Percentiles rank a stretch among this genome's conserved stretches.
phyloP scores from a whole-genome alignment of 2,113 vertebrate genomes.

The Oophaga pumilio region DNA sequence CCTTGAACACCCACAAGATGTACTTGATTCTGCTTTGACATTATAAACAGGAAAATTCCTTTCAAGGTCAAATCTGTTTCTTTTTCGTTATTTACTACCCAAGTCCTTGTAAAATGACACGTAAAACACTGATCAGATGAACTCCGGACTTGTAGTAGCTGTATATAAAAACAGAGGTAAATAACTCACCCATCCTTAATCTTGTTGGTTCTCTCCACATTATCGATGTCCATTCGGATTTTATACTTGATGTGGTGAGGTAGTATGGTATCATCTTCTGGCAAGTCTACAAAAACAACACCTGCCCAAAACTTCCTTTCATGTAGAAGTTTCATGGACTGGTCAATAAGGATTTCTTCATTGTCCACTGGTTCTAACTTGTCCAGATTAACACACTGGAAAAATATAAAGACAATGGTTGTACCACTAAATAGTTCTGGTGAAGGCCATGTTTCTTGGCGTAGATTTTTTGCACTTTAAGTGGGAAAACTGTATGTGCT shows the following conservation, averaged over 20 bases:
- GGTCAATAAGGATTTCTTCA: conserved; percentile 85
- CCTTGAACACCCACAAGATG: background rate
- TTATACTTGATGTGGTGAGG: conserved; percentile 90
- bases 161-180: background rate
- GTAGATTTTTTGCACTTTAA: background rate
- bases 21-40: background rate
- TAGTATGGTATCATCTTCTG: conserved; percentile 74
- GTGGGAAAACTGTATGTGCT: background rate
- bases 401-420: background rate
- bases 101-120: background rate
- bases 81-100: background rate
- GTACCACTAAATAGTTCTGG: background rate
- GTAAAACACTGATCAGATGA: background rate
- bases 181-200: conserved; percentile 91
- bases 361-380: conserved; percentile 88
- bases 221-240: conserved; percentile 99
- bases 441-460: background rate
- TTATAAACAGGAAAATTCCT: background rate
- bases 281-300: conserved; percentile 84
- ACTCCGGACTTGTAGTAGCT: background rate
- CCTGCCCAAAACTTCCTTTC: conserved; percentile 96
- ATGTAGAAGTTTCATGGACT: conserved; percentile 87
- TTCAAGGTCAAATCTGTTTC: background rate
- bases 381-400: conserved; percentile 92
- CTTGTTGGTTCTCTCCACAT: conserved; percentile 97